Evolutionary conservation across 2,797 vertebrate genomes (phyloP).

Genomic region (Odontamblyopus rebecca): DNA sequence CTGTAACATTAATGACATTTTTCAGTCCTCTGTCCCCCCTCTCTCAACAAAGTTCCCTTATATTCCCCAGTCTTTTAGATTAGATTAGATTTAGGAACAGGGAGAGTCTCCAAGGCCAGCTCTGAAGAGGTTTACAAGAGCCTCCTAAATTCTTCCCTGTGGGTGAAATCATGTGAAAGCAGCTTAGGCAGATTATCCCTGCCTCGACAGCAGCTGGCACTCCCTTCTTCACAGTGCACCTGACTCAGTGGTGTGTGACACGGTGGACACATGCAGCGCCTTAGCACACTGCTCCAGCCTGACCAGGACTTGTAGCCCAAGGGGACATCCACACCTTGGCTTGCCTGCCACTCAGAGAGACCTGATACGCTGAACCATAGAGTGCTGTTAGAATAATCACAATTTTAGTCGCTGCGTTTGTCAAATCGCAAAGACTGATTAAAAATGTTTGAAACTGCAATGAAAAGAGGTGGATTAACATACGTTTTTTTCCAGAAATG

Average conservation of each 20-base stretch:
- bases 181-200: constrained; percentile 80
- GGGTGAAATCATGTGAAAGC: constrained; percentile 77
- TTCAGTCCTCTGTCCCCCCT: neutral
- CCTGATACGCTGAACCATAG: neutral
- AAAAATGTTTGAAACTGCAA: too few relatives aligned
- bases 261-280: constrained; percentile 57
- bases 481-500: too few relatives aligned
- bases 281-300: constrained; percentile 63
- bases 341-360: constrained; percentile 17
- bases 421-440: too few relatives aligned
- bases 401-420: too few relatives aligned
- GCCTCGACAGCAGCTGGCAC: constrained; percentile 69
- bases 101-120: constrained; percentile 59
- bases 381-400: neutral
- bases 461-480: too few relatives aligned
- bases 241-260: constrained; percentile 73
- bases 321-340: constrained; percentile 46
- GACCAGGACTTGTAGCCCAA: constrained; percentile 68
- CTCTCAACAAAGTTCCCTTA: constrained; percentile 19
- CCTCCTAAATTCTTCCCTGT: constrained; percentile 69
- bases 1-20: neutral
- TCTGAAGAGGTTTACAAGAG: constrained; percentile 73
- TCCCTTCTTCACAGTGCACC: constrained; percentile 71
- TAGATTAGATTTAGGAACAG: constrained; percentile 41
- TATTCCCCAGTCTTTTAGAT: constrained; percentile 40